Evolutionary conservation across 2,797 vertebrate species (phyloP), one percentile per base, ranked within the genome.

Genomic region (Siniperca obscura): DNA sequence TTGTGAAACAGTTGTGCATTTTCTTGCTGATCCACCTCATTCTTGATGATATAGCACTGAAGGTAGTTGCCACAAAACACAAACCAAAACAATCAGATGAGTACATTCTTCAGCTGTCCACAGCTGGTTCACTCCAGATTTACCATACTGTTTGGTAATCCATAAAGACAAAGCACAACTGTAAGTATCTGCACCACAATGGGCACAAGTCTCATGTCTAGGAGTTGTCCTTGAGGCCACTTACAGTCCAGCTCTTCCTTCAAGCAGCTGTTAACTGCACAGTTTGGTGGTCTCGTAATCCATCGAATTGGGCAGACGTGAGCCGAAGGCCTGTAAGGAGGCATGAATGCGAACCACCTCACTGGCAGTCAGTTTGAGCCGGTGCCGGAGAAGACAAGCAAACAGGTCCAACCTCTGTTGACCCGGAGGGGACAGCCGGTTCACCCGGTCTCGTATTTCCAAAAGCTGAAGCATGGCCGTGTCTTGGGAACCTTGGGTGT

Each of bases 281-380:
- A 99, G 96, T 95, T 98, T 98, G 89, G 97, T 97, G 89, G 97
- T 98, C 95, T 98, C 98, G 22, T 99, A 98, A 92, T 98, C 98
- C 95, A 98, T 88, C 57, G 97, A 96, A 94, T 97, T 98, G 90
- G 98, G 97, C 96, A 99, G 95, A 91, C 97, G 97, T 83, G 96
- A 95, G 89, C 96, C 96, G 86, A 98, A 99, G 50, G 97, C 96
- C 96, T 98, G 97, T 89, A 99, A 95, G 86, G 98, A 98, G 77
- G 97, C 92, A 36, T 98, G 97, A 81, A 99, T 99, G 89, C 98
- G 97, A 86, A 97, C 96, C 94, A 99, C 98, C 84, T 99, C 98
- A 53, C 97, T 97, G 75, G 97, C 96, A 53, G 97, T 97, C 87
- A 99, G 96, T 93, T 99, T 99, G 89, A 99, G 97, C 83, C 98